These are phyloP conservation scores for Cromileptes altivelis DNA, from an alignment of 2,113 vertebrate species.

Conservation along the genomic window DNA sequence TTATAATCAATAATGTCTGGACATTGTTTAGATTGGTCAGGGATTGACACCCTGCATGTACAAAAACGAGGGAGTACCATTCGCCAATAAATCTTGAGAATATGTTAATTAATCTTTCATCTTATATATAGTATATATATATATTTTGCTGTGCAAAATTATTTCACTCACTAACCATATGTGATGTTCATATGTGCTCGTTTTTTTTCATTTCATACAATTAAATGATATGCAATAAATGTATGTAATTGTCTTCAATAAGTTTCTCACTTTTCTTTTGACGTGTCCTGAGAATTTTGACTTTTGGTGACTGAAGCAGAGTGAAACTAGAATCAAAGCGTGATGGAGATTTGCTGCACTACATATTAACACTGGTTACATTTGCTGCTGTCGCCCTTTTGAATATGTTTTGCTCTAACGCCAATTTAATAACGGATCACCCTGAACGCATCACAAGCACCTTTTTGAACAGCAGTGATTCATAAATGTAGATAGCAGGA, in stretches of 20 bases:
- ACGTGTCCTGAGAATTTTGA: conserved; percentile 49
- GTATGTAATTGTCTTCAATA: conserved; percentile 83
- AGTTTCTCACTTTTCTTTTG: conserved; percentile 81
- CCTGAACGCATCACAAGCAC: conserved; percentile 10
- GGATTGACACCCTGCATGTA: conserved; percentile 98
- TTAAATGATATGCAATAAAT: conserved; percentile 89
- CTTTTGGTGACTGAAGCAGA: conserved; percentile 38
- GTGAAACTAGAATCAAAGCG: conserved; percentile 20
- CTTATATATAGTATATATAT: conserved; percentile 87
- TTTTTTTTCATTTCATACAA: conserved; percentile 91
- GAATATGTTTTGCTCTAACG: not conserved
- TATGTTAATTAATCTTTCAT: conserved; percentile 94
- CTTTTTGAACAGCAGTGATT: not conserved
- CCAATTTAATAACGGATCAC: conserved; percentile 13
- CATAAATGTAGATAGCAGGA: not conserved
- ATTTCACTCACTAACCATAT: conserved; percentile 99
- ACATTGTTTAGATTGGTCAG: conserved; percentile 93
- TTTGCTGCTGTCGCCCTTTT: not conserved
- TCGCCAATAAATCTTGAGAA: conserved; percentile 91
- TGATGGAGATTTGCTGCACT: conserved; percentile 12
- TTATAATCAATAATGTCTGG: conserved; percentile 93
- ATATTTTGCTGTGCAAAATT: conserved; percentile 99
- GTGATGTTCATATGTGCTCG: conserved; percentile 98
- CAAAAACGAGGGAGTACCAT: conserved; percentile 91
- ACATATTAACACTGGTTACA: conserved; percentile 14